Evolutionary conservation across 1,140 invertebrate species (phyloP).

Genomic region (Tribolium castaneum): DNA sequence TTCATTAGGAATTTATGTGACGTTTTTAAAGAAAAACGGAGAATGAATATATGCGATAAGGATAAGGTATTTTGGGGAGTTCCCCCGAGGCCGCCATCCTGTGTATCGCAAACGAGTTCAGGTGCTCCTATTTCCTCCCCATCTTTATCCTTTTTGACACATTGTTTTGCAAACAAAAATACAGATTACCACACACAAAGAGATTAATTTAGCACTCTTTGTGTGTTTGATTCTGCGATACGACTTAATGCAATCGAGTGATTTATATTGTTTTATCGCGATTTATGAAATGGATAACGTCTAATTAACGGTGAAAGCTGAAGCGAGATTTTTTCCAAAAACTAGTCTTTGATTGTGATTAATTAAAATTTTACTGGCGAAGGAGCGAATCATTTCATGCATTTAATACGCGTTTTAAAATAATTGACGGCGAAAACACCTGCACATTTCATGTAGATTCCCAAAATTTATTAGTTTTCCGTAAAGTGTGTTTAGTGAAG

Average conservation of each 20-base stretch:
- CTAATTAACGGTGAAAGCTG: slow-evolving; percentile 16
- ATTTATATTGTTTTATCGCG: slow-evolving; percentile 12
- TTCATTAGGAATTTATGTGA: slow-evolving; percentile 25
- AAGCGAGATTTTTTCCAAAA: not conserved
- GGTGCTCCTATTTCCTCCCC: slow-evolving; percentile 19
- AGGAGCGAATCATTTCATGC: not conserved
- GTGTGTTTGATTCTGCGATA: slow-evolving; percentile 5
- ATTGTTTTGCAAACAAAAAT: slow-evolving; percentile 36
- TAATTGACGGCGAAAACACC: slow-evolving; percentile 27
- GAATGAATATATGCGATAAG: slow-evolving; percentile 22
- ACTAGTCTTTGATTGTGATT: not conserved
- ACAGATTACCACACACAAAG: slow-evolving; percentile 28
- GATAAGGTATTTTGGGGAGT: slow-evolving; percentile 30
- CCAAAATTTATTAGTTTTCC: slow-evolving; percentile 16
- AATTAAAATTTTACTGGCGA: slow-evolving; percentile 28
- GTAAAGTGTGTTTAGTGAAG: slow-evolving; percentile 32
- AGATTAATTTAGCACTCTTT: slow-evolving; percentile 23
- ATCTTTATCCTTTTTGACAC: slow-evolving; percentile 30
- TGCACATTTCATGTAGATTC: slow-evolving; percentile 29
- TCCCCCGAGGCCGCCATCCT: slow-evolving; percentile 3
- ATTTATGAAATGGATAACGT: slow-evolving; percentile 2
- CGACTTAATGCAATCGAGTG: slow-evolving; percentile 6
- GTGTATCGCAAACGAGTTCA: slow-evolving; percentile 32
- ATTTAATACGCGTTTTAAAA: slow-evolving; percentile 2
- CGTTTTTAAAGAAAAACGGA: slow-evolving; percentile 3